phyloP scores from a whole-genome alignment of 2,888 invertebrate species.

The Drosophila paracracens region DNA sequence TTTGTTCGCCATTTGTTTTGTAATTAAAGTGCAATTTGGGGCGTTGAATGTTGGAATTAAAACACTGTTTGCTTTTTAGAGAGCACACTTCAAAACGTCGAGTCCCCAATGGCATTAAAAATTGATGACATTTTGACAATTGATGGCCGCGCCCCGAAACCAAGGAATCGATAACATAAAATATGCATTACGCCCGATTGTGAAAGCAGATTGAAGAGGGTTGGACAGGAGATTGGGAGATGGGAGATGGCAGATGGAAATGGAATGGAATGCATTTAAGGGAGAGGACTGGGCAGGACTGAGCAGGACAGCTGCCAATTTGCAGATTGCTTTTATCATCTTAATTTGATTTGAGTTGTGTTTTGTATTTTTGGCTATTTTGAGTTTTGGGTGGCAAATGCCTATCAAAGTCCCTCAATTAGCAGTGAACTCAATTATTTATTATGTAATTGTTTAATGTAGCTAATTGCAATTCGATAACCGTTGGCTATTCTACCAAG shows the following conservation, averaged over 20 bases:
- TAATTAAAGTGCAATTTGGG: slow-evolving; percentile 40
- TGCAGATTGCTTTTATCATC: slow-evolving; percentile 80
- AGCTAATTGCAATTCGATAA: slow-evolving; percentile 56
- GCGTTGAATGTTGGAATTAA: not conserved
- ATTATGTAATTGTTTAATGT: slow-evolving; percentile 51
- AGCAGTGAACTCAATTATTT: slow-evolving; percentile 70
- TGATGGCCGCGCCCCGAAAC: slow-evolving; percentile 62
- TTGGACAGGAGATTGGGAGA: not conserved
- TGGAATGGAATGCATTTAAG: not conserved
- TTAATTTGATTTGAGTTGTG: slow-evolving; percentile 75
- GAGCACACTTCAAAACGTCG: slow-evolving; percentile 44
- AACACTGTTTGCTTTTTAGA: slow-evolving; percentile 32
- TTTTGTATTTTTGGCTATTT: slow-evolving; percentile 55
- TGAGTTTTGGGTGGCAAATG: slow-evolving; percentile 9
- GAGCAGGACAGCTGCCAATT: slow-evolving; percentile 59
- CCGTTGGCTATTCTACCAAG: not conserved
- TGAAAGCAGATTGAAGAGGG: slow-evolving; percentile 24
- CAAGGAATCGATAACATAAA: slow-evolving; percentile 76
- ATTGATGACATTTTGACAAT: slow-evolving; percentile 79
- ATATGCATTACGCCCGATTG: slow-evolving; percentile 69
- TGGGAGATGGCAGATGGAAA: not conserved
- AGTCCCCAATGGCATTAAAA: slow-evolving; percentile 56
- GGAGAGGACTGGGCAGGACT: not conserved
- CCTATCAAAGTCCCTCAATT: slow-evolving; percentile 39
- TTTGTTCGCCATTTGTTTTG: slow-evolving; percentile 44